phyloP scores from a whole-genome alignment of 92 coral and sea anemone genomes.

The Heliopora coerulea region DNA sequence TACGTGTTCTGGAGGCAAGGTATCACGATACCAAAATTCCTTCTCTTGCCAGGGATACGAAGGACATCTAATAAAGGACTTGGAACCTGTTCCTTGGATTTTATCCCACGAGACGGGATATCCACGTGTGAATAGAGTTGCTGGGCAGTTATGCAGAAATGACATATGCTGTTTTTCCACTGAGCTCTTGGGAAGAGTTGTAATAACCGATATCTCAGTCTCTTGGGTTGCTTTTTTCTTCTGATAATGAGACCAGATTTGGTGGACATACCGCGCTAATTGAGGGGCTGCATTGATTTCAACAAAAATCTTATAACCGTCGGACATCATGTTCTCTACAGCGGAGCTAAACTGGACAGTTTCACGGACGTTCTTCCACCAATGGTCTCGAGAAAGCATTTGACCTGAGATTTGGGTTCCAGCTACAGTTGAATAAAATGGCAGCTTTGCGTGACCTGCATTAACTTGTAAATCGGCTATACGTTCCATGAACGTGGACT shows the following conservation, averaged over 20 bases:
- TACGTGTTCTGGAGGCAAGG: slow-evolving; percentile 46
- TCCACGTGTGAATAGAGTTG: slow-evolving; percentile 62
- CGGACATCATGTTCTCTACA: slow-evolving; percentile 52
- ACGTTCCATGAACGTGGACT: slow-evolving; percentile 49
- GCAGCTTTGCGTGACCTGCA: slow-evolving; percentile 60
- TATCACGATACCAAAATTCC: slow-evolving; percentile 66
- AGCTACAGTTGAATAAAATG: slow-evolving; percentile 80
- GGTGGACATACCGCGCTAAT: slow-evolving; percentile 57
- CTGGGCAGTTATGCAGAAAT: slow-evolving; percentile 70
- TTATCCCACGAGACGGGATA: slow-evolving; percentile 64
- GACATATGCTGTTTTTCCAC: slow-evolving; percentile 60
- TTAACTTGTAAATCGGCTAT: background rate
- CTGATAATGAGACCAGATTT: slow-evolving; percentile 50
- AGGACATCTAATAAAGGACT: slow-evolving; percentile 62
- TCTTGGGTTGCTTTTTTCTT: background rate
- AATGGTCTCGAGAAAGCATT: slow-evolving; percentile 55
- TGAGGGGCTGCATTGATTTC: slow-evolving; percentile 80
- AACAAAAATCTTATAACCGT: slow-evolving; percentile 57
- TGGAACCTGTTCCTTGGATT: slow-evolving; percentile 53
- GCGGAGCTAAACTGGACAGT: slow-evolving; percentile 70
- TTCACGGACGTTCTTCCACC: slow-evolving; percentile 86
- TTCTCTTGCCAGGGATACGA: slow-evolving; percentile 79
- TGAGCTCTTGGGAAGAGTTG: slow-evolving; percentile 64
- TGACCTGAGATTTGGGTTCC: slow-evolving; percentile 61
- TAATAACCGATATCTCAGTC: slow-evolving; percentile 19